These are phyloP conservation scores for Odocoileus hemionus DNA, from an alignment of 2,113 vertebrate species.

Conservation along the genomic window DNA sequence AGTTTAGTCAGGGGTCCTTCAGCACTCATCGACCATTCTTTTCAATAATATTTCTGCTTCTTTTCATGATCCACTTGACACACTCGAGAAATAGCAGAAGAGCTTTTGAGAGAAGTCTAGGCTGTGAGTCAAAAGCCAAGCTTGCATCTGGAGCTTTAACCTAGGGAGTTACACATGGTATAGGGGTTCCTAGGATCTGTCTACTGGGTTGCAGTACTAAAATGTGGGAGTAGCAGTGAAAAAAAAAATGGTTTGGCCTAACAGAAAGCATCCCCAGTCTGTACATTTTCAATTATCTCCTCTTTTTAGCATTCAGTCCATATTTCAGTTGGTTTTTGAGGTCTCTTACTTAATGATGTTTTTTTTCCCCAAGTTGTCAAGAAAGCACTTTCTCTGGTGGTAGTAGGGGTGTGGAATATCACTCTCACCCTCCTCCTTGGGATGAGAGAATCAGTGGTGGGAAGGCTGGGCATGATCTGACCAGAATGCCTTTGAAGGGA, in stretches of 20 bases:
- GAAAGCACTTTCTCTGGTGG: background rate
- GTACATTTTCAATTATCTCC: background rate
- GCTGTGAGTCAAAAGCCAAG: background rate
- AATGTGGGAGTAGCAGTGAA: background rate
- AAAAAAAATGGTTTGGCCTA: background rate
- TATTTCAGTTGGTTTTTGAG: background rate
- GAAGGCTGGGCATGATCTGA: slow-evolving; percentile 8
- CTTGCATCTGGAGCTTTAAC: background rate
- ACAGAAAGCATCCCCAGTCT: background rate
- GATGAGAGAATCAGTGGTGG: background rate
- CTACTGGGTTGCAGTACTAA: background rate
- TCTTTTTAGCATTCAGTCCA: background rate
- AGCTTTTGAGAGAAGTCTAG: background rate
- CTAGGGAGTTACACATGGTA: background rate
- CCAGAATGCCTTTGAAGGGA: slow-evolving; percentile 57
- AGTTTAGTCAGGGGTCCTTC: slow-evolving; percentile 29
- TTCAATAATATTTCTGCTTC: background rate
- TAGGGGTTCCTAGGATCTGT: background rate
- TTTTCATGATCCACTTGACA: background rate
- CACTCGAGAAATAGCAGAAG: slow-evolving; percentile 16
- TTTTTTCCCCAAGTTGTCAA: background rate
- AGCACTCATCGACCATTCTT: background rate
- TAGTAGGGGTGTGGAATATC: background rate
- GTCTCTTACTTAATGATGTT: slow-evolving; percentile 1
- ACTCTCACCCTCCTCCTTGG: background rate